Conservation (phyloP, 1,140 invertebrate species). For the Arion vulgaris region DNA sequence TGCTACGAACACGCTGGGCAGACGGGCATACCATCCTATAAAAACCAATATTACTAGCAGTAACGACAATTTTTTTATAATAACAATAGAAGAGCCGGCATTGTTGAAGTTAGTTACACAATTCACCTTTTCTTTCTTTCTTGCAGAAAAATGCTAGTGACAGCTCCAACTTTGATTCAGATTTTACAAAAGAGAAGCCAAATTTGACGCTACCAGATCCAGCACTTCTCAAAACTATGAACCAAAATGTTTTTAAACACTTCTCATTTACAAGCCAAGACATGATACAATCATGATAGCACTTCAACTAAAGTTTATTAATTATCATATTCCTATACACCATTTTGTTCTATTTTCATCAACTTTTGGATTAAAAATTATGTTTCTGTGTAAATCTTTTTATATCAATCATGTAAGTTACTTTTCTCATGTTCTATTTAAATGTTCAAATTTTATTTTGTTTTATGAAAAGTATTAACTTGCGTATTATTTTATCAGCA, state of each 20-base stretch:
- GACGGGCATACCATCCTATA: no score
- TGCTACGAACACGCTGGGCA: no score
- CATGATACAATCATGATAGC: slow-evolving; percentile 38
- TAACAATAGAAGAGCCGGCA: no score
- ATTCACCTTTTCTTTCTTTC: not conserved
- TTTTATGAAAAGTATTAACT: not conserved
- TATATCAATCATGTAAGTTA: no score
- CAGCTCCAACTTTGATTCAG: slow-evolving; percentile 96
- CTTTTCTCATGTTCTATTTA: no score
- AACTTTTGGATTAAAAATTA: not conserved
- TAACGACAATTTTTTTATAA: no score
- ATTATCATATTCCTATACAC: no score
- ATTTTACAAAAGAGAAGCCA: slow-evolving; percentile 94
- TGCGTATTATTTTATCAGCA: not conserved
- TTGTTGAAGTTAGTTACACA: no score
- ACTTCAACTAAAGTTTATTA: not conserved
- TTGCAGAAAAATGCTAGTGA: slow-evolving; percentile 90
- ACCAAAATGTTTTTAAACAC: slow-evolving; percentile 95
- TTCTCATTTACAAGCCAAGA: slow-evolving; percentile 89
- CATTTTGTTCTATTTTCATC: no score
- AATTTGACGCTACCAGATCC: slow-evolving; percentile 93
- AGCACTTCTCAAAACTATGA: slow-evolving; percentile 93
- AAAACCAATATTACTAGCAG: no score
- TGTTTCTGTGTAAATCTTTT: not conserved
- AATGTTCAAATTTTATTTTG: not conserved